phyloP scores from a whole-genome alignment of 30 jellyfish, hydroid and myxozoan genomes.

The Mastigias papua region DNA sequence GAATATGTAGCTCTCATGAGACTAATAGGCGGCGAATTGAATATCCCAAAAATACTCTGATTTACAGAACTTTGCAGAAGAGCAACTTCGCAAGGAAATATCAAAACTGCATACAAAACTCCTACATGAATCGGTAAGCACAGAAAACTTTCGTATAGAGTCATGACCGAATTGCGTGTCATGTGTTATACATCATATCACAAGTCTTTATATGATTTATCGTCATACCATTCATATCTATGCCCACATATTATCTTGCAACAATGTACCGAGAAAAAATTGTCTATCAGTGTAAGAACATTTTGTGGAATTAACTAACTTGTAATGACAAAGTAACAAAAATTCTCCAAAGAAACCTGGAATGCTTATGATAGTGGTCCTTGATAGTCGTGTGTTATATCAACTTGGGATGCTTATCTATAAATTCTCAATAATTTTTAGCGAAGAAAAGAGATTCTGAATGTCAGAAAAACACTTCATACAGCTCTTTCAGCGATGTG shows the following conservation, averaged over 20 bases:
- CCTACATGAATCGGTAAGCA: constrained; percentile 2
- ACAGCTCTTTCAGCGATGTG: not conserved
- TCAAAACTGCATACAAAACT: constrained; percentile 4
- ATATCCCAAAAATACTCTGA: not conserved
- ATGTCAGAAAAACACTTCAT: constrained; percentile 4
- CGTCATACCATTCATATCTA: no score
- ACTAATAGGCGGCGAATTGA: not conserved
- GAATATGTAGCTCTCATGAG: no score
- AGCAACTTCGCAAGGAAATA: constrained; percentile 5
- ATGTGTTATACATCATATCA: no score
- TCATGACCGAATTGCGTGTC: no score
- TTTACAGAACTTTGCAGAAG: not conserved
- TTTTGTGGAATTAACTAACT: no score
- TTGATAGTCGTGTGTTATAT: not conserved
- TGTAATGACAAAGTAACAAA: no score
- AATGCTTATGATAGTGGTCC: no score
- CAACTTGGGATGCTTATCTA: not conserved
- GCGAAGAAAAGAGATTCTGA: not conserved
- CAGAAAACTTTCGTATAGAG: not conserved
- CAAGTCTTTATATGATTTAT: no score
- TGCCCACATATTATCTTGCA: no score
- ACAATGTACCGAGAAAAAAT: no score
- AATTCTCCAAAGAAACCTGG: no score
- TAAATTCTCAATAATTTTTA: not conserved
- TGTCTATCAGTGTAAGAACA: no score